Base-by-base conservation (phyloP, 92 coral and sea anemone species). In the Actinostola sp. region DNA sequence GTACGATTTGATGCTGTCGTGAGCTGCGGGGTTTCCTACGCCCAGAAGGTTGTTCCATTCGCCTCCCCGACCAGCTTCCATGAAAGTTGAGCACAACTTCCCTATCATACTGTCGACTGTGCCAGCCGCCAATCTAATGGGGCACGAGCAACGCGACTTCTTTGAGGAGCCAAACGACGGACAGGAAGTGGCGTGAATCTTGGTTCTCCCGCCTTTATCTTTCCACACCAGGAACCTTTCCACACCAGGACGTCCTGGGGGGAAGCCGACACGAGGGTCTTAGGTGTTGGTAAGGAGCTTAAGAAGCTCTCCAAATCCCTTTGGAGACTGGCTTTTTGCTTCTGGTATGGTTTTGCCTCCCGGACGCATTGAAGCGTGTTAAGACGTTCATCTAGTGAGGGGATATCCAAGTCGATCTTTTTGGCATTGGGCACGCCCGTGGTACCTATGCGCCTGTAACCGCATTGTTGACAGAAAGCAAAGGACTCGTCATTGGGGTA, bases 401-500 rank as follows among this genome's bases (percentile, higher is more conserved):
- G 1, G 8, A 63, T 16, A 30, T 63, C 70, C 20, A 63, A 24
- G 7, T 19, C 7, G 16, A 63, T 0, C 29, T 23, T 63, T 20
- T 21, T 16, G 0, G 52, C 2, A 1, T 8, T 16, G 10, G 52
- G n/a, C 8, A 8, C 15, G 3, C 45, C 6, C 0, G 4, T 39
- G 15, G 43, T 30, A 8, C 44, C 15, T 48, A 25, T 73, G 16
- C 60, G 56, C 60, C 38, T 64, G 49, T 63, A 78, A 63, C 89
- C 85, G 55, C 89, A 84, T 44, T 45, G 80, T 24, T 80, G 79
- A 44, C 86, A 85, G 51, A 58, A 80, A 19, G 19, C 41, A 35
- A 85, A 73, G 62, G 72, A 49, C 26, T 13, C 64, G 53, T 85
- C 86, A 69, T 84, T 79, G 11, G 90, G 60, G 35, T 85, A 80